Percentiles rank a stretch among this genome's conserved stretches.
These are phyloP conservation scores for Omphaloscelis lunosa DNA, from an alignment of 2,888 invertebrate genomes.

Conservation along the genomic window DNA sequence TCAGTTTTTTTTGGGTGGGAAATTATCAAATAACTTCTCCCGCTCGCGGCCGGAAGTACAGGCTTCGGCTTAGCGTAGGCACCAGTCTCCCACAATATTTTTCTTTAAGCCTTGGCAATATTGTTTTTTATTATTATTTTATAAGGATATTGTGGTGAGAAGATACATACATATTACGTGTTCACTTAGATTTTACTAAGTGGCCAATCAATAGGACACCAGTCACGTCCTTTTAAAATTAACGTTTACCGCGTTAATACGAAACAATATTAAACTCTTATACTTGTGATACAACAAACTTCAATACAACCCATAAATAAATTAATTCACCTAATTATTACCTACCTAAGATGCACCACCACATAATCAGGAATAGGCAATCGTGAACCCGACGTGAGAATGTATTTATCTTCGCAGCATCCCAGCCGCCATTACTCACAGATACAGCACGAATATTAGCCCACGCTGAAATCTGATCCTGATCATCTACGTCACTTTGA, in stretches of 20 bases:
- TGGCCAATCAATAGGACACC: background rate
- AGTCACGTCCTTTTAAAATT: background rate
- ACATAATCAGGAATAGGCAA: conserved; percentile 60
- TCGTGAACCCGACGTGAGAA: conserved; percentile 71
- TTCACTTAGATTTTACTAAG: background rate
- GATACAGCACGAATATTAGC: conserved; percentile 82
- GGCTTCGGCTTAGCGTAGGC: too few species aligned
- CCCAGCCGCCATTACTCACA: conserved; percentile 79
- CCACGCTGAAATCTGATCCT: conserved; percentile 74
- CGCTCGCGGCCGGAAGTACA: too few species aligned
- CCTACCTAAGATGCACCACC: conserved; percentile 37
- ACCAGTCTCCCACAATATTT: too few species aligned
- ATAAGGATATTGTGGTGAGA: too few species aligned
- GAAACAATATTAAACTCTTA: background rate
- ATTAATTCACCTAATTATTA: conserved; percentile 55
- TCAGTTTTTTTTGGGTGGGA: too few species aligned
- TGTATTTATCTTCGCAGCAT: conserved; percentile 73
- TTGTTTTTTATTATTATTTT: too few species aligned
- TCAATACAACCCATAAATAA: background rate
- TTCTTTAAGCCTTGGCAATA: too few species aligned
- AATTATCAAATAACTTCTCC: too few species aligned
- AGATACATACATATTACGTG: too few species aligned
- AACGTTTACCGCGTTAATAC: too few species aligned
- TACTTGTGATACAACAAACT: background rate
- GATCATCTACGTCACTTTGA: conserved; percentile 65